Conservation (phyloP, 2,113 vertebrate species). For the Oreotrochilus melanogaster region DNA sequence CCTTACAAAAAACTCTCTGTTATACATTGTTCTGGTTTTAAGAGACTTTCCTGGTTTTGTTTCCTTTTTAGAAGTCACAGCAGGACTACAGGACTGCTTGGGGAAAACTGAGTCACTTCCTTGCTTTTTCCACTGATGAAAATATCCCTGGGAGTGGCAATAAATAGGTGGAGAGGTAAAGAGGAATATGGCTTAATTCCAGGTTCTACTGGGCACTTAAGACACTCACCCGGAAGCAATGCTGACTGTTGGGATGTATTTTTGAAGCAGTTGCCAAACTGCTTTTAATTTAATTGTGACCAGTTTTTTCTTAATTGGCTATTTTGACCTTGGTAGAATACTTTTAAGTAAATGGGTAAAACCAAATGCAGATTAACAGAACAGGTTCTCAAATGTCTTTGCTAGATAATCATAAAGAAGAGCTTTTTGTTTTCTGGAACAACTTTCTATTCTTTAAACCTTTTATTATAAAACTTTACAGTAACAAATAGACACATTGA, state of each 20-base stretch:
- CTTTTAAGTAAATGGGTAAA: neutral
- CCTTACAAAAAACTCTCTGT: constrained; percentile 6
- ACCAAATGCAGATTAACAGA: neutral
- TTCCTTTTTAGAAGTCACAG: constrained; percentile 46
- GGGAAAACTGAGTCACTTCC: constrained; percentile 80
- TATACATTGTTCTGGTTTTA: constrained; percentile 55
- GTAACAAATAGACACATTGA: neutral
- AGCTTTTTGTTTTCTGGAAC: neutral
- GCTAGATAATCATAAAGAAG: neutral
- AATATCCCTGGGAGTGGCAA: constrained; percentile 40
- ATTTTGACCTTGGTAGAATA: neutral
- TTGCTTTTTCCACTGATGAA: constrained; percentile 59
- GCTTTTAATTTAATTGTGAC: neutral
- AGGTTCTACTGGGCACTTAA: neutral
- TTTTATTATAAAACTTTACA: constrained; percentile 10
- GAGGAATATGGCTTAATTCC: neutral
- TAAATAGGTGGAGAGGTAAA: neutral
- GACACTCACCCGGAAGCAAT: neutral
- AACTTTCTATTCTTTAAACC: neutral
- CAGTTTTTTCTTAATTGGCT: neutral
- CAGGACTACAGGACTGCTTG: constrained; percentile 55
- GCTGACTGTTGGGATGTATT: neutral
- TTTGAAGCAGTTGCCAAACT: neutral
- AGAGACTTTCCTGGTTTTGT: constrained; percentile 78
- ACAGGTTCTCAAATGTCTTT: neutral